Evolutionary conservation across 1,140 invertebrate species (phyloP).

Genomic region (Tetramorium alpestre): DNA sequence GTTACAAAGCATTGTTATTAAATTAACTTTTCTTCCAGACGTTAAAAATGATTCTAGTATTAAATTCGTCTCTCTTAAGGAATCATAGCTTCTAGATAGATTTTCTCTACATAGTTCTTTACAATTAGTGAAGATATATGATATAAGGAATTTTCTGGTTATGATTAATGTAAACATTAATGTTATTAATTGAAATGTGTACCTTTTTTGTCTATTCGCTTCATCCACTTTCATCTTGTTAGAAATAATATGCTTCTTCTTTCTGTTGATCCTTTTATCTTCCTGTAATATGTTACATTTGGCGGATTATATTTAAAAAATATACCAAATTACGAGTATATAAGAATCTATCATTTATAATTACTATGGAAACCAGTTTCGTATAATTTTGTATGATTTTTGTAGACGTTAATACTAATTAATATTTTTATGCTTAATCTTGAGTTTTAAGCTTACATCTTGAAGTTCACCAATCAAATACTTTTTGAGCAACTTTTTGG

Average conservation of each 20-base stretch:
- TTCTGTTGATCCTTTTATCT: conserved; percentile 63
- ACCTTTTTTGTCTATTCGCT: conserved; percentile 13
- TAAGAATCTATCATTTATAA: background rate
- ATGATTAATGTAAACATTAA: background rate
- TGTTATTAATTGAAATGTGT: background rate
- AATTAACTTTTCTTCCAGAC: background rate
- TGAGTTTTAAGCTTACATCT: conserved; percentile 79
- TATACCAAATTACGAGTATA: background rate
- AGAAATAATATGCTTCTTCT: background rate
- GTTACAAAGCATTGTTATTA: background rate
- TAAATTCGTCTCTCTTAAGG: background rate
- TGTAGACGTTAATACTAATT: background rate
- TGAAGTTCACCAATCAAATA: conserved; percentile 89
- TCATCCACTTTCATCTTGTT: background rate
- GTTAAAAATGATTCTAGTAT: background rate
- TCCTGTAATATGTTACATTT: conserved; percentile 39
- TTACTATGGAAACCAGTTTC: background rate
- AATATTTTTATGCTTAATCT: no score
- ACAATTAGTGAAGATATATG: background rate
- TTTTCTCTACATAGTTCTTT: no score
- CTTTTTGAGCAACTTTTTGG: conserved; percentile 86
- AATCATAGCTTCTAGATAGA: background rate
- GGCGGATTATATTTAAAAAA: background rate
- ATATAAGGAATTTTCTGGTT: background rate
- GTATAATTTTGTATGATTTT: background rate